Percentiles rank a stretch among this genome's conserved stretches.
phyloP scores from a whole-genome alignment of 2,888 invertebrate genomes.

The Lasiommata megera region DNA sequence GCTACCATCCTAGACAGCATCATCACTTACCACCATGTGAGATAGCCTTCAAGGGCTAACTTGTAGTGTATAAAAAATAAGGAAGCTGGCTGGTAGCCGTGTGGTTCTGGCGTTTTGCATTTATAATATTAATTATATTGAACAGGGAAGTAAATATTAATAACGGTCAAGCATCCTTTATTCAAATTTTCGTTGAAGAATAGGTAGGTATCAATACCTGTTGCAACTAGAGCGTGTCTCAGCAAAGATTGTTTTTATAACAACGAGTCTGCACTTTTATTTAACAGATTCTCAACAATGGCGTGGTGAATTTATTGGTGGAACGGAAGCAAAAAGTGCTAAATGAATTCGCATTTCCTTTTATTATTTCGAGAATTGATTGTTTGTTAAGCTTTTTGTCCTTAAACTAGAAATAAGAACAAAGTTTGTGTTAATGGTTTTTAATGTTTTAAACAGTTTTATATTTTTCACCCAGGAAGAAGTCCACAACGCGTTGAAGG shows the following conservation, averaged over 20 bases:
- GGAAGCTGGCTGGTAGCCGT: no score
- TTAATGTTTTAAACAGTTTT: no score
- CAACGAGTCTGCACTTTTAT: neutral
- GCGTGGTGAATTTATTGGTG: neutral
- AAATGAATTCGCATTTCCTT: neutral
- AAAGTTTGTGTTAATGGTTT: no score
- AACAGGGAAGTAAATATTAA: neutral
- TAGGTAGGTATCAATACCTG: neutral
- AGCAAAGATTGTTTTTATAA: neutral
- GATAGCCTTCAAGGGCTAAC: no score
- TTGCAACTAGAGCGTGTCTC: constrained; percentile 1
- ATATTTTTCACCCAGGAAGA: no score
- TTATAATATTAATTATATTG: no score
- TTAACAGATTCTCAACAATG: neutral
- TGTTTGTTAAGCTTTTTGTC: neutral
- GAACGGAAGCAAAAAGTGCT: neutral
- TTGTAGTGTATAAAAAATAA: no score
- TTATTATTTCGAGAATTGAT: neutral
- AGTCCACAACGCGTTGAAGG: no score
- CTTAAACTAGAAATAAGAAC: no score
- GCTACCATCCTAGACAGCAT: no score
- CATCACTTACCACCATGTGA: no score
- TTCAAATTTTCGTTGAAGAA: neutral
- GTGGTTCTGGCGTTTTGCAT: no score
- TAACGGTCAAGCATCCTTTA: neutral